A percentile compares a stretch with the other conserved stretches of the same genome.
Conservation (phyloP, 2,797 vertebrate genomes). For the Lophotriccus pileatus region DNA sequence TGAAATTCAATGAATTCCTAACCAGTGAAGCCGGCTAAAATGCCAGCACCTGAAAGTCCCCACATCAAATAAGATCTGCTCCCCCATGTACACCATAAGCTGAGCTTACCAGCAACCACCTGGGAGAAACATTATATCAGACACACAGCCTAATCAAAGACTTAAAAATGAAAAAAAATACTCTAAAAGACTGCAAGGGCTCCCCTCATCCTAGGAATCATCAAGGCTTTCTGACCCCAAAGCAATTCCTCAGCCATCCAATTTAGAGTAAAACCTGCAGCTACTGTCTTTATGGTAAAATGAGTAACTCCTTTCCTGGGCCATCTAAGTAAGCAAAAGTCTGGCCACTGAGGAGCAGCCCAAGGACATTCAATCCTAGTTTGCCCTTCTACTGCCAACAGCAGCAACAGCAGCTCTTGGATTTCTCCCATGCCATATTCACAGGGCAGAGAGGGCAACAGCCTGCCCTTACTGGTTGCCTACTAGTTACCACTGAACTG, state of each 20-base stretch:
- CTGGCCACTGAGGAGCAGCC: not conserved
- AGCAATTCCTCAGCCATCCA: not conserved
- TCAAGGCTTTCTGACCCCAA: not conserved
- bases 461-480: too few species aligned
- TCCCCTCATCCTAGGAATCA: not conserved
- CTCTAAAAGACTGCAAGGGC: not conserved
- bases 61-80: not conserved
- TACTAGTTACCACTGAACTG: not conserved
- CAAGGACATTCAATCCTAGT: not conserved
- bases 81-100: accelerated
- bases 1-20: not conserved
- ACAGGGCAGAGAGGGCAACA: not conserved
- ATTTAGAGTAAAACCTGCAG: not conserved
- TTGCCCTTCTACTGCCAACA: not conserved
- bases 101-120: not conserved
- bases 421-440: not conserved
- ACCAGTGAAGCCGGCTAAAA: not conserved
- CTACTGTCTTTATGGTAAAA: not conserved
- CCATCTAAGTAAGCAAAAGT: not conserved
- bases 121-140: not conserved
- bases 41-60: not conserved
- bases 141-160: not conserved
- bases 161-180: not conserved
- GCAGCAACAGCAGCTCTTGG: not conserved
- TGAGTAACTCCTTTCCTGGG: not conserved